Conservation (phyloP, 2,888 invertebrate species). For the Zaprionus obscuricornis region DNA sequence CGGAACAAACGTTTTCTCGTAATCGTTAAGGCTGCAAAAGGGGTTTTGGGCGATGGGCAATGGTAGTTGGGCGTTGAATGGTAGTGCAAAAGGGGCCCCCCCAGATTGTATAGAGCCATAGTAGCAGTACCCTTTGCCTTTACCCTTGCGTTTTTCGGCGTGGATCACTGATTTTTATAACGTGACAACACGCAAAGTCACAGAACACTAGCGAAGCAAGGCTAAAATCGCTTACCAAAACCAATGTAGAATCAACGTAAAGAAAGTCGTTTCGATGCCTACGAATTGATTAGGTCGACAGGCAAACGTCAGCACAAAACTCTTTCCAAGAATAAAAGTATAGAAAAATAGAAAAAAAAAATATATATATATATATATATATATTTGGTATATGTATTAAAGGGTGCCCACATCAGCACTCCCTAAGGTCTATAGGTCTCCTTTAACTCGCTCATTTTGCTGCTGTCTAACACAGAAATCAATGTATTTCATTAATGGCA, state of each 20-base stretch:
- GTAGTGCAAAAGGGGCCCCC: neutral
- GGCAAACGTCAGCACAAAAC: slow-evolving; percentile 53
- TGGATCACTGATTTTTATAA: slow-evolving; percentile 81
- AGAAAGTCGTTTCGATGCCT: slow-evolving; percentile 43
- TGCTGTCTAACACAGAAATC: slow-evolving; percentile 68
- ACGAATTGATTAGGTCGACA: slow-evolving; percentile 62
- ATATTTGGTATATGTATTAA: no score
- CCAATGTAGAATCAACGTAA: no score
- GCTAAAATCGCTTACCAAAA: no score
- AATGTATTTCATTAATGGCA: slow-evolving; percentile 78
- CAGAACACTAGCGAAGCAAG: slow-evolving; percentile 33
- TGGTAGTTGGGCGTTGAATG: neutral
- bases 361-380: no score
- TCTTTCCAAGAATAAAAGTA: slow-evolving; percentile 50
- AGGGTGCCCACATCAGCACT: no score
- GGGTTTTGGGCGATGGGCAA: neutral
- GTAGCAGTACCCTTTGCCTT: no score
- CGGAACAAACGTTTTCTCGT: slow-evolving; percentile 64
- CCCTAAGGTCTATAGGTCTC: no score
- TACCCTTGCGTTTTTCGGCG: slow-evolving; percentile 49
- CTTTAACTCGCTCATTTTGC: no score
- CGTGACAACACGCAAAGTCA: slow-evolving; percentile 84
- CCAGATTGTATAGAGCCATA: no score
- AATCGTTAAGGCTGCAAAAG: slow-evolving; percentile 11
- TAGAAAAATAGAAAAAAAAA: no score